Percentiles rank a stretch among this genome's conserved stretches.
phyloP scores from a whole-genome alignment of 2,888 invertebrate species.

The Camponotus fellah region DNA sequence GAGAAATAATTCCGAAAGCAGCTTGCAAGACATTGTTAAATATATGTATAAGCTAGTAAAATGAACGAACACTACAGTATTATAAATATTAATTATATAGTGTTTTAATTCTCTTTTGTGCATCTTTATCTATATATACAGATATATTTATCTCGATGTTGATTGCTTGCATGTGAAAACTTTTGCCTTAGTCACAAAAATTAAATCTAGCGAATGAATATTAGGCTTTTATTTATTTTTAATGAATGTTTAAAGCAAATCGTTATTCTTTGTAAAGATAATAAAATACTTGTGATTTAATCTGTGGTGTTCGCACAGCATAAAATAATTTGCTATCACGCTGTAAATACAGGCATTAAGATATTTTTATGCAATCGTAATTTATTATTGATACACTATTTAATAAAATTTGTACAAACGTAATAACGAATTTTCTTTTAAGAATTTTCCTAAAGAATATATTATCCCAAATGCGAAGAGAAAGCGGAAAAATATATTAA shows the following conservation, averaged over 20 bases:
- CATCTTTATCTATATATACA: background rate
- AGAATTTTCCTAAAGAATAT: constrained; percentile 35
- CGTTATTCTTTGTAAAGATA: background rate
- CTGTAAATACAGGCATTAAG: constrained; percentile 12
- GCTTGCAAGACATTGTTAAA: constrained; percentile 9
- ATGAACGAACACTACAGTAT: constrained; percentile 41
- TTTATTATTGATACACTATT: constrained; percentile 53
- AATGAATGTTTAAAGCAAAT: constrained; percentile 14
- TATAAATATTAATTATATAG: constrained; percentile 2
- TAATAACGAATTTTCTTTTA: constrained; percentile 59
- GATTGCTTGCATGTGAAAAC: background rate
- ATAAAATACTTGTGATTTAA: background rate
- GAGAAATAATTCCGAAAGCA: background rate
- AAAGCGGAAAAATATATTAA: background rate
- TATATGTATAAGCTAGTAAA: constrained; percentile 30
- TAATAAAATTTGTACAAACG: constrained; percentile 65
- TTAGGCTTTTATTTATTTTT: constrained; percentile 10
- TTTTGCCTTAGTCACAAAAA: background rate
- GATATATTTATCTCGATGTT: background rate
- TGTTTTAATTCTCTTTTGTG: background rate
- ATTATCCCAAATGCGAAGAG: background rate
- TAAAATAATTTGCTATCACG: background rate
- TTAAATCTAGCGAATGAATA: constrained; percentile 2
- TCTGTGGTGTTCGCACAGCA: constrained; percentile 42
- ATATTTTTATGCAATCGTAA: constrained; percentile 17